These are phyloP conservation scores for Cynodonichthys magdalenae DNA, from an alignment of 2,797 vertebrate genomes.

Conservation along the genomic window DNA sequence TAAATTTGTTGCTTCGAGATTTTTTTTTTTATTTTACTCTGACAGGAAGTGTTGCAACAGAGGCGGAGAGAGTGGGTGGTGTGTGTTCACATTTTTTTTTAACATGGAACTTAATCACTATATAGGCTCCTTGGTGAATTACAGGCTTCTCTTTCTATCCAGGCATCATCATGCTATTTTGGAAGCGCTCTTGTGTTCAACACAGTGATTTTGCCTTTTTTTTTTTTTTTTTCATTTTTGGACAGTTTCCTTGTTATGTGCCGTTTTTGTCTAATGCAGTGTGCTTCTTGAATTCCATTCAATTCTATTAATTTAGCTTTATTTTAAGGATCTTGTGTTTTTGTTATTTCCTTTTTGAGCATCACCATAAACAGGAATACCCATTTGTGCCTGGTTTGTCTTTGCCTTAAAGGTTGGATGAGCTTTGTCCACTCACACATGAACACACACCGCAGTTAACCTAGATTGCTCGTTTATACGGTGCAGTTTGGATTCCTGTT, in stretches of 20 bases:
- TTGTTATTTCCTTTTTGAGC: constrained; percentile 28
- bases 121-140: constrained; percentile 75
- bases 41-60: constrained; percentile 74
- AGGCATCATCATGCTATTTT: constrained; percentile 72
- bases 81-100: constrained; percentile 67
- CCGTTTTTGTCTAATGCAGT: constrained; percentile 19
- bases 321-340: constrained; percentile 11
- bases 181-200: constrained; percentile 62
- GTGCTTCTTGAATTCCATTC: constrained; percentile 24
- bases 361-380: constrained; percentile 62
- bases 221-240: constrained; percentile 11
- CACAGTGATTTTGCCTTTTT: constrained; percentile 32
- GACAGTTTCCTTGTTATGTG: constrained; percentile 51
- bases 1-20: constrained; percentile 22
- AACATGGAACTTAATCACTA: constrained; percentile 70
- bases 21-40: constrained; percentile 26
- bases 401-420: constrained; percentile 45
- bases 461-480: constrained; percentile 39
- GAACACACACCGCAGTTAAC: constrained; percentile 35
- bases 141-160: constrained; percentile 68
- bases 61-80: constrained; percentile 70
- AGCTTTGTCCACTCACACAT: constrained; percentile 48
- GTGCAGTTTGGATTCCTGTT: constrained; percentile 49
- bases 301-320: constrained; percentile 9
- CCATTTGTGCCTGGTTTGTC: constrained; percentile 51